Evolutionary conservation across 2,113 vertebrate species (phyloP).

Genomic region (Phaethornis superciliosus): DNA sequence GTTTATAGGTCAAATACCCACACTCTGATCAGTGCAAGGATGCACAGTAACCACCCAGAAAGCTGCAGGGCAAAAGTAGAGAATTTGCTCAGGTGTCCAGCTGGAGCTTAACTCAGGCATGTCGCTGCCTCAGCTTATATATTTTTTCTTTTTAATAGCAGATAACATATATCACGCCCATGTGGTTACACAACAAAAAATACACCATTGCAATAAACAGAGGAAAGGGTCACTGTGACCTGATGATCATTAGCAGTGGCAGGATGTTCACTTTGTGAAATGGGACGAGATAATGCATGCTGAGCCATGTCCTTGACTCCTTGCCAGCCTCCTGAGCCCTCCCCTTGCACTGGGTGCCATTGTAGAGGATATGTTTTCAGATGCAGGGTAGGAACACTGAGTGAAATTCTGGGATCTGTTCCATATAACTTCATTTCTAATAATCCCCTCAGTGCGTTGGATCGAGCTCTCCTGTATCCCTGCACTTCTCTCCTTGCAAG

Average conservation of each 20-base stretch:
- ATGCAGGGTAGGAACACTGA: neutral
- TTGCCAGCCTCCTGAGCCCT: neutral
- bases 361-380: neutral
- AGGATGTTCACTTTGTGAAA: neutral
- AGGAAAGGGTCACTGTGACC: conserved; percentile 27
- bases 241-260: neutral
- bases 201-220: neutral
- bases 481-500: neutral
- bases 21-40: fast-evolving
- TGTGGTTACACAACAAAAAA: neutral
- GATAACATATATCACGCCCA: neutral
- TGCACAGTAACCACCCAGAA: fast-evolving
- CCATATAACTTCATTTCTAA: neutral
- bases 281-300: neutral
- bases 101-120: neutral
- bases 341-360: neutral
- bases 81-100: neutral
- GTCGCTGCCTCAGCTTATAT: neutral
- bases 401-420: neutral
- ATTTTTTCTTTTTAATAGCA: neutral
- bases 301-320: neutral
- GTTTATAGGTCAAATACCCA: neutral
- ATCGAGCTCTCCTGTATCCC: neutral
- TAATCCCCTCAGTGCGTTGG: neutral
- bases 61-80: neutral